Evolutionary conservation across 2,888 invertebrate genomes (phyloP), one percentile per base, ranked within the genome.

Genomic region (Oscheius sp.): DNA sequence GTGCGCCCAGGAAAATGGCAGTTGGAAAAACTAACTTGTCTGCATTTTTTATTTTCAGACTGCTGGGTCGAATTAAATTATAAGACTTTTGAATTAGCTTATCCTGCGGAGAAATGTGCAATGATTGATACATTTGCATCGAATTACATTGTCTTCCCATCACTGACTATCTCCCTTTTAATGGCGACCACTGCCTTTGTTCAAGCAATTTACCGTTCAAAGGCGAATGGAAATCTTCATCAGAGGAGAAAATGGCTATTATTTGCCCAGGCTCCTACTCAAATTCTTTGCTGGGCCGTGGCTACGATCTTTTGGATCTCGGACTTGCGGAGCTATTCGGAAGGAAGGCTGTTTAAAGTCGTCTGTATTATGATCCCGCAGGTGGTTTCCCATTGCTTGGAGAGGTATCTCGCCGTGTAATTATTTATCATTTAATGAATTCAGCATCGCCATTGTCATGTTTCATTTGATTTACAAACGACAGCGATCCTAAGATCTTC

Each of bases 11-110:
- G n/a, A n/a, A n/a, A n/a, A 56, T 56, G n/a, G 23, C n/a, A n/a
- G n/a, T n/a, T n/a, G n/a, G n/a, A n/a, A n/a, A n/a, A n/a, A n/a
- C n/a, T n/a, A n/a, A n/a, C n/a, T n/a, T n/a, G n/a, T n/a, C n/a
- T n/a, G n/a, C n/a, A n/a, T n/a, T n/a, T n/a, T 21, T 25, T 25
- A 2, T 58, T 29, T 61, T 1, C 21, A 61, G 61, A 43, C 18
- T 61, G 61, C 25, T 61, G 61, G 61, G 61, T 61, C n/a, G 43
- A 41, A 43, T 43, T 61, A 5, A 23, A 61, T 21, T 21, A n/a
- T 6, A 13, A 61, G 12, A 43, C 41, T 13, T 61, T 43, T 43
- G 43, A 61, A 21, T 43, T 61, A 45, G 16, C 43, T 9, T 61
- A 61, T 43, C 61, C 61, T 5, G n/a, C 43, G 1, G 21, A 43